Evolutionary conservation across 2,113 vertebrate species (phyloP).

Genomic region (Propithecus coquereli): DNA sequence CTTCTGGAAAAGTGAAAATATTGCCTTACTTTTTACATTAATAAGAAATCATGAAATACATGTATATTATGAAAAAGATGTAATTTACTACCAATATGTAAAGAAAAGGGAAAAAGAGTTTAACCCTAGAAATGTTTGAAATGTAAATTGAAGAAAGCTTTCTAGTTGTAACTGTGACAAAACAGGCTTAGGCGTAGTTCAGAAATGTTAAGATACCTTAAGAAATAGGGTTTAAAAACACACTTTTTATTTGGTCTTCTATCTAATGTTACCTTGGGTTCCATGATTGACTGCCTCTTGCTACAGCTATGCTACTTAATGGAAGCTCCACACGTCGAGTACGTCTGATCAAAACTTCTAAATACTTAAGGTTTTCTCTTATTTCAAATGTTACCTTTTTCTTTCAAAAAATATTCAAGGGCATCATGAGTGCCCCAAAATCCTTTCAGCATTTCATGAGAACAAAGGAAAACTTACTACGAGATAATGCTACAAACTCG

Average conservation of each 20-base stretch:
- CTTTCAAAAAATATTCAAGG: not conserved
- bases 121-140: not conserved
- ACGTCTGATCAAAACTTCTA: constrained; percentile 30
- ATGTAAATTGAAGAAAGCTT: not conserved
- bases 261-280: not conserved
- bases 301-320: not conserved
- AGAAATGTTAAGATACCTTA: not conserved
- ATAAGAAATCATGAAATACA: not conserved
- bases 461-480: not conserved
- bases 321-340: not conserved
- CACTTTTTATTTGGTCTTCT: not conserved
- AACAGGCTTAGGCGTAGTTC: not conserved
- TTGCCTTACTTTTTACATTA: not conserved
- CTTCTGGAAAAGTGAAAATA: not conserved
- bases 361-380: not conserved
- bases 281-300: not conserved
- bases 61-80: not conserved
- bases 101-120: not conserved
- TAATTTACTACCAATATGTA: not conserved
- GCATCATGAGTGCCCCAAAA: not conserved
- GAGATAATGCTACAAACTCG: not conserved
- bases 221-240: not conserved
- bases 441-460: not conserved
- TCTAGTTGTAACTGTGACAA: not conserved
- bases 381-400: not conserved